phyloP scores from a whole-genome alignment of 2,888 invertebrate species.

The Alloplasta piceator region DNA sequence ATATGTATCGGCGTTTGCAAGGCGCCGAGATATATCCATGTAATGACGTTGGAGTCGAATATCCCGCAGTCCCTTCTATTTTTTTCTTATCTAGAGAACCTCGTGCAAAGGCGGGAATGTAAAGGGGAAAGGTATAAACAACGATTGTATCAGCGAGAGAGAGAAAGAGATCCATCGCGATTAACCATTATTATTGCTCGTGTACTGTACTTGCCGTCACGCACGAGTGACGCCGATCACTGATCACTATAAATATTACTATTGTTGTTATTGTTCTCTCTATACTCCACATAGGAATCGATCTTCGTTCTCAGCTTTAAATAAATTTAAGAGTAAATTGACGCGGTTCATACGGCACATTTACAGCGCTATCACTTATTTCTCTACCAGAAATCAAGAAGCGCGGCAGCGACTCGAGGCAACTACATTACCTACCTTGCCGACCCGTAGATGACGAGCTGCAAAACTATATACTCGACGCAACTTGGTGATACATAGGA shows the following conservation, averaged over 20 bases:
- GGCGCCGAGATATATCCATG: slow-evolving; percentile 9
- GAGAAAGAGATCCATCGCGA: slow-evolving; percentile 62
- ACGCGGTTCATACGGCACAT: too few relatives aligned
- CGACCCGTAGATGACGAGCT: too few relatives aligned
- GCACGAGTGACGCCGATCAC: slow-evolving; percentile 73
- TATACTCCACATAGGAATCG: neutral
- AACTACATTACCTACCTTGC: too few relatives aligned
- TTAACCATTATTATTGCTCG: slow-evolving; percentile 70
- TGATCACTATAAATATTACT: slow-evolving; percentile 58
- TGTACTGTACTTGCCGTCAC: slow-evolving; percentile 64
- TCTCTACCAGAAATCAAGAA: too few relatives aligned
- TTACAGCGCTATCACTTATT: too few relatives aligned
- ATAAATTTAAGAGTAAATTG: too few relatives aligned
- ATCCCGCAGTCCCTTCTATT: slow-evolving; percentile 15
- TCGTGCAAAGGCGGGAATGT: neutral
- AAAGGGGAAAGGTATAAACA: neutral
- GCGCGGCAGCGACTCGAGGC: too few relatives aligned
- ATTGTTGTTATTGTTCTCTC: slow-evolving; percentile 26
- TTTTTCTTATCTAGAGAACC: slow-evolving; percentile 11
- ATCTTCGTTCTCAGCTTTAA: neutral
- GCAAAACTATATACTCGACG: too few relatives aligned
- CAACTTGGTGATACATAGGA: too few relatives aligned
- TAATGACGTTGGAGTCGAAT: slow-evolving; percentile 24
- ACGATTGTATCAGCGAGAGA: slow-evolving; percentile 24
- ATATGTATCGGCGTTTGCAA: neutral